Percentiles rank a stretch among this genome's conserved stretches.
These are phyloP conservation scores for Tragelaphus scriptus DNA, from an alignment of 2,113 vertebrate genomes.

Conservation along the genomic window DNA sequence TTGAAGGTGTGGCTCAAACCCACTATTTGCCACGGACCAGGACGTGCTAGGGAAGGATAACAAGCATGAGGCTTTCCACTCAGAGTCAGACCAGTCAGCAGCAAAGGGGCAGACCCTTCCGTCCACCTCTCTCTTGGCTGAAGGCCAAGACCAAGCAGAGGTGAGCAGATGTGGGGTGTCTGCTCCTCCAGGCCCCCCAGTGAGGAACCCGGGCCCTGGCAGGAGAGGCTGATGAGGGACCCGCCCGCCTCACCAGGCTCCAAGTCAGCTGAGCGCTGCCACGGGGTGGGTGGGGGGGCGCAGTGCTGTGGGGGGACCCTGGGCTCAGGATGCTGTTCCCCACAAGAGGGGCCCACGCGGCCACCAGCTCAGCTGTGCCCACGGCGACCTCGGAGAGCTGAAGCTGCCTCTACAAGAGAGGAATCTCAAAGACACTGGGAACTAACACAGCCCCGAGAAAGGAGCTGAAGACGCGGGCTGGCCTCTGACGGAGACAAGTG, in stretches of 20 bases:
- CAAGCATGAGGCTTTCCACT: rapidly evolving
- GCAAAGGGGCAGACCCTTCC: neutral
- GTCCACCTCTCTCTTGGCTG: neutral
- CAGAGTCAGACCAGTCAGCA: neutral
- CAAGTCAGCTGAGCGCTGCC: rapidly evolving
- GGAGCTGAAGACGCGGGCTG: neutral
- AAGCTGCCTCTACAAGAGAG: neutral
- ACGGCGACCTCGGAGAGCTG: neutral
- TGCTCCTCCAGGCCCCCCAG: neutral
- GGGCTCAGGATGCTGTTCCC: neutral
- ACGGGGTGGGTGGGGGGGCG: rapidly evolving
- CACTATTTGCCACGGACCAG: neutral
- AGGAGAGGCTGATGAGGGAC: neutral
- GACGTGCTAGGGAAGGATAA: neutral
- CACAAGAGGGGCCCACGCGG: neutral
- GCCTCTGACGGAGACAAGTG: rapidly evolving
- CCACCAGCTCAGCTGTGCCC: neutral
- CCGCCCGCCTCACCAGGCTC: rapidly evolving
- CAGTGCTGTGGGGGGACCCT: neutral
- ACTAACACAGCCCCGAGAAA: neutral
- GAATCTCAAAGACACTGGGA: neutral
- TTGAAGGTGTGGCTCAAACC: neutral
- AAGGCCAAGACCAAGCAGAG: neutral
- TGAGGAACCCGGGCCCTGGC: rapidly evolving
- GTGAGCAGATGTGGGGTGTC: rapidly evolving